phyloP scores from a whole-genome alignment of 2,797 vertebrate species.

The Hydrophis major region DNA sequence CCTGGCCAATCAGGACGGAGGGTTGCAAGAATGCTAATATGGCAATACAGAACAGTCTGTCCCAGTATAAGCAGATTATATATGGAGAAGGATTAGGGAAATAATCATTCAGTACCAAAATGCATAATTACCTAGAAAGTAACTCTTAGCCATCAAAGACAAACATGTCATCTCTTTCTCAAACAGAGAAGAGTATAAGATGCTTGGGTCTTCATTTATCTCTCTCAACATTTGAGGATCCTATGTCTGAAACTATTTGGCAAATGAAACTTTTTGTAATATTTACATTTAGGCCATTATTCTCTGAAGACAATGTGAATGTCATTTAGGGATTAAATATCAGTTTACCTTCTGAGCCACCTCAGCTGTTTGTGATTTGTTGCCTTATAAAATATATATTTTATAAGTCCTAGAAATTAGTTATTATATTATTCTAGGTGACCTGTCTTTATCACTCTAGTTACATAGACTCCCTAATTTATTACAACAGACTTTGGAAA shows the following conservation, averaged over 20 bases:
- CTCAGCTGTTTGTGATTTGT: slow-evolving; percentile 59
- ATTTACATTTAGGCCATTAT: not conserved
- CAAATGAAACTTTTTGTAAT: slow-evolving; percentile 14
- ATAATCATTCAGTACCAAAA: not conserved
- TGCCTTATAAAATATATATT: slow-evolving; percentile 69
- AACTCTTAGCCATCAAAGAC: not conserved
- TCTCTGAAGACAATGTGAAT: fast-evolving
- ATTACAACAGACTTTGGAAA: slow-evolving; percentile 59
- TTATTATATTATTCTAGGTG: slow-evolving; percentile 48
- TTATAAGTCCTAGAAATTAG: slow-evolving; percentile 64
- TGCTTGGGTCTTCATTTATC: not conserved
- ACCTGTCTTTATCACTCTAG: slow-evolving; percentile 26
- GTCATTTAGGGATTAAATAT: slow-evolving; percentile 21
- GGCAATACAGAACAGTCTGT: not conserved
- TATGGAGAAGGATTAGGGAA: not conserved
- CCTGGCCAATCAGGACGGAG: too few species aligned
- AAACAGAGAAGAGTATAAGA: not conserved
- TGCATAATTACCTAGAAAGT: not conserved
- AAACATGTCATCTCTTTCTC: not conserved
- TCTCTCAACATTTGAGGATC: not conserved
- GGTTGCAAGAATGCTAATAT: too few species aligned
- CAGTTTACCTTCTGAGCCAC: slow-evolving; percentile 43
- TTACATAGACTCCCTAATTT: slow-evolving; percentile 22
- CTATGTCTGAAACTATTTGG: not conserved
- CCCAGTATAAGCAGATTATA: not conserved